phyloP scores from a whole-genome alignment of 2,888 invertebrate species.

The Drosophila peninsularis region DNA sequence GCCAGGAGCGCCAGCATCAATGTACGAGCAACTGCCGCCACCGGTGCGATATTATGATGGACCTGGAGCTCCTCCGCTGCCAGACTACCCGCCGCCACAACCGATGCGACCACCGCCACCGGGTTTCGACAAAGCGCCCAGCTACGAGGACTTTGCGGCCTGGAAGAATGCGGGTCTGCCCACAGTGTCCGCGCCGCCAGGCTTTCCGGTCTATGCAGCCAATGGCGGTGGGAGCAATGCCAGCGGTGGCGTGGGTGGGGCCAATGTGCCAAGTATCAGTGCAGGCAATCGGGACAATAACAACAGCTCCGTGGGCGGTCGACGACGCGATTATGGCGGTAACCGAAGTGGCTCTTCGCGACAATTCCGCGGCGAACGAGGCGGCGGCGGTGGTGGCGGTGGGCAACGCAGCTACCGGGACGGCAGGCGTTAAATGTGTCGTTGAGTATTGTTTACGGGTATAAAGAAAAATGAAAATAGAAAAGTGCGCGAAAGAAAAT shows the following conservation, averaged over 20 bases:
- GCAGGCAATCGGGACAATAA: constrained; percentile 81
- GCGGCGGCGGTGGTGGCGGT: constrained; percentile 56
- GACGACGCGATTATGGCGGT: constrained; percentile 74
- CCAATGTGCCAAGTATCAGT: constrained; percentile 40
- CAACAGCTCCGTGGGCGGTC: constrained; percentile 82
- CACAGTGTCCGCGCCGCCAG: constrained; percentile 77
- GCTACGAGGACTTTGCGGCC: constrained; percentile 88
- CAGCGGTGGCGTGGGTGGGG: constrained; percentile 44
- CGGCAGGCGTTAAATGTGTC: constrained; percentile 58
- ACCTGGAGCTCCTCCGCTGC: constrained; percentile 86
- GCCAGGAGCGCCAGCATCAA: constrained; percentile 77
- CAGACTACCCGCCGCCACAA: constrained; percentile 89
- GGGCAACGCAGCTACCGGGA: constrained; percentile 72
- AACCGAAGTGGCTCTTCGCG: constrained; percentile 80
- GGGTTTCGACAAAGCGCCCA: constrained; percentile 90
- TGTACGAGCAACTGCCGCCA: constrained; percentile 89
- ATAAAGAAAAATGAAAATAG: neutral
- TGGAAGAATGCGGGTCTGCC: constrained; percentile 83
- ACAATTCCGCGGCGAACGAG: constrained; percentile 84
- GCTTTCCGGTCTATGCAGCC: constrained; percentile 75
- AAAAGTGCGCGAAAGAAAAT: constrained; percentile 51
- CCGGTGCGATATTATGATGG: constrained; percentile 93
- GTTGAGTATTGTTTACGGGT: constrained; percentile 48
- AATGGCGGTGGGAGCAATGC: constrained; percentile 63
- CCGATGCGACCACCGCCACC: constrained; percentile 85